Percentiles rank a stretch among this genome's conserved stretches.
Evolutionary conservation across 2,113 vertebrate genomes (phyloP).

Genomic region (Coregonus clupeaformis): DNA sequence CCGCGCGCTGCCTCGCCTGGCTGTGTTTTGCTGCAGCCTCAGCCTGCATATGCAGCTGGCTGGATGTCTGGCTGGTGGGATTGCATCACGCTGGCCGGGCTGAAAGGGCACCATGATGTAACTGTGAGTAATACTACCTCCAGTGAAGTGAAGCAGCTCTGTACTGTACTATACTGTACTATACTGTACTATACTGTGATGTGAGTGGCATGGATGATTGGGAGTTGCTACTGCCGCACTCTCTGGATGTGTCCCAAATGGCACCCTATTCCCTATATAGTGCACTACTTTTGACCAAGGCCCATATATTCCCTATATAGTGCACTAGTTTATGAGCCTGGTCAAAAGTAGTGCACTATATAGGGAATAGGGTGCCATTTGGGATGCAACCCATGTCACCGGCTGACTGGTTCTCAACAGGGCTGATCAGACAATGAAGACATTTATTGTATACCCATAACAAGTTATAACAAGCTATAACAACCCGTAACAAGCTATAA

Average conservation of each 20-base stretch:
- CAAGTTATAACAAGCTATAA: too few relatives aligned
- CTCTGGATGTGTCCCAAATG: neutral
- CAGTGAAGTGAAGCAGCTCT: slow-evolving; percentile 22
- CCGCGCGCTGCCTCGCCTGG: neutral
- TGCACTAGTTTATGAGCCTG: too few relatives aligned
- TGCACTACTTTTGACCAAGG: too few relatives aligned
- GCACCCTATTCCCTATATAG: too few relatives aligned
- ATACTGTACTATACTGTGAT: neutral
- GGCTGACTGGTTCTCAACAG: too few relatives aligned
- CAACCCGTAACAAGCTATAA: too few relatives aligned
- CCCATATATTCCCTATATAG: too few relatives aligned
- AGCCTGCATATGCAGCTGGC: slow-evolving; percentile 7
- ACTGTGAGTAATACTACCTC: slow-evolving; percentile 66
- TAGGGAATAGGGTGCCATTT: too few relatives aligned
- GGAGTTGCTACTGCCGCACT: neutral
- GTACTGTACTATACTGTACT: neutral
- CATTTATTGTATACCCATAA: too few relatives aligned
- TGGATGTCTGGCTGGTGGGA: neutral
- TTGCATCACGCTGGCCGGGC: slow-evolving; percentile 63
- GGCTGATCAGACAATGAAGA: too few relatives aligned
- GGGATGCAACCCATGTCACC: too few relatives aligned
- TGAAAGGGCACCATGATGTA: slow-evolving; percentile 70
- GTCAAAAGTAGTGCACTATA: too few relatives aligned
- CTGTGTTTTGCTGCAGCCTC: slow-evolving; percentile 23
- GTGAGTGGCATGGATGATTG: neutral